Percentiles rank a stretch among this genome's conserved stretches.
Evolutionary conservation across 1,140 invertebrate genomes (phyloP).

Genomic region (Idris sp.): DNA sequence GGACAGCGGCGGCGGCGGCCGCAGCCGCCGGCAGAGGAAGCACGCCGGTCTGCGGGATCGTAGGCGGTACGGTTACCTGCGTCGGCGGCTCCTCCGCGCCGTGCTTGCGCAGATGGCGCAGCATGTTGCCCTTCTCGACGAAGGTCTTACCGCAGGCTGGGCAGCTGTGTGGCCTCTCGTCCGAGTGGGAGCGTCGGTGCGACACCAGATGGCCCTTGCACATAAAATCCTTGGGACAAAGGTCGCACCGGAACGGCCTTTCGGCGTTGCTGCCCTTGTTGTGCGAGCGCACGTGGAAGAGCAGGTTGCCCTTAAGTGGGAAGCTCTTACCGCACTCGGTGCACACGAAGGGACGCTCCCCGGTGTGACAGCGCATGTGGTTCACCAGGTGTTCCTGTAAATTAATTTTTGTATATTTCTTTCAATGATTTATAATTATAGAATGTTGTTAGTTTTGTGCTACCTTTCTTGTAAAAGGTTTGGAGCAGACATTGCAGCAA

Average conservation of each 20-base stretch:
- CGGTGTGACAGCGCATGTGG: slow-evolving; percentile 91
- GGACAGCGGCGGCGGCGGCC: slow-evolving; percentile 70
- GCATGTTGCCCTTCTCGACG: slow-evolving; percentile 86
- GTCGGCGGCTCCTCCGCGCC: slow-evolving; percentile 75
- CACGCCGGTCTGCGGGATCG: slow-evolving; percentile 72
- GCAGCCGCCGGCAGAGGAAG: slow-evolving; percentile 65
- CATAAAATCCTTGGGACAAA: slow-evolving; percentile 98
- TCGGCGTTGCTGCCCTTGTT: slow-evolving; percentile 90
- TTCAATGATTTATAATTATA: too few species aligned
- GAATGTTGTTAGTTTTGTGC: slow-evolving; percentile 86
- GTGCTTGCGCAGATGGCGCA: slow-evolving; percentile 81
- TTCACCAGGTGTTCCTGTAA: slow-evolving; percentile 83
- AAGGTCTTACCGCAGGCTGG: slow-evolving; percentile 88
- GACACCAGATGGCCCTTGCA: slow-evolving; percentile 96
- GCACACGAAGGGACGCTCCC: slow-evolving; percentile 89
- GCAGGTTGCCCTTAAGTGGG: slow-evolving; percentile 91
- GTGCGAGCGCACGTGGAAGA: slow-evolving; percentile 97
- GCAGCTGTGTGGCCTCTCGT: slow-evolving; percentile 89
- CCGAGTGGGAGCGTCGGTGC: slow-evolving; percentile 92
- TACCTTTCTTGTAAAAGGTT: slow-evolving; percentile 91
- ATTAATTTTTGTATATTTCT: slow-evolving; percentile 4
- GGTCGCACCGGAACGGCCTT: slow-evolving; percentile 94
- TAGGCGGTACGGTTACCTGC: slow-evolving; percentile 72
- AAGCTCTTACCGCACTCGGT: slow-evolving; percentile 91
- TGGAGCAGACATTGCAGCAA: slow-evolving; percentile 91